phyloP scores from a whole-genome alignment of 2,888 invertebrate species.

The Bombylius discolor region DNA sequence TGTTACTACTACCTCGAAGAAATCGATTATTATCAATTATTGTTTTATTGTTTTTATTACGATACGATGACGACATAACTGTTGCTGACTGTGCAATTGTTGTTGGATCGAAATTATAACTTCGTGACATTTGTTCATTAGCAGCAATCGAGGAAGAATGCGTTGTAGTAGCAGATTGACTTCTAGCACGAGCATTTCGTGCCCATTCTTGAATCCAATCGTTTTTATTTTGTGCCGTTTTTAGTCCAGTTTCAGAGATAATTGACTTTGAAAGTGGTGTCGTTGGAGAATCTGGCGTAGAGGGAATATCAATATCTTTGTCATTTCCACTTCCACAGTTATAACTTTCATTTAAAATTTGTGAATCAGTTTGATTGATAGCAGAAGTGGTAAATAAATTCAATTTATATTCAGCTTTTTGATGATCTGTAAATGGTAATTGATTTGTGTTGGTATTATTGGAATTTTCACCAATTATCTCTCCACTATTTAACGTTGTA shows the following conservation, averaged over 20 bases:
- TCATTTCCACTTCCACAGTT: not conserved
- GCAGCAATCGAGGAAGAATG: conserved; percentile 10
- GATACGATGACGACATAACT: not conserved
- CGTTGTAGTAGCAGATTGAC: conserved; percentile 21
- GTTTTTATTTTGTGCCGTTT: conserved; percentile 33
- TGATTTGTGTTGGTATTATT: not conserved
- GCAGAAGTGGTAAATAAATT: conserved; percentile 26
- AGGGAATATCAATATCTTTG: conserved; percentile 12
- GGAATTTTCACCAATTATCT: not conserved
- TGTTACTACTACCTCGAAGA: not conserved
- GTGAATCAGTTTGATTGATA: conserved; percentile 22
- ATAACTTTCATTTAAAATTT: conserved; percentile 5
- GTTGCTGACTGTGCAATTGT: not conserved
- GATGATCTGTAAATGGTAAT: conserved; percentile 27
- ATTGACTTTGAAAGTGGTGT: conserved; percentile 3
- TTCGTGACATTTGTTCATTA: conserved; percentile 29
- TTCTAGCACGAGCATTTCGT: conserved; percentile 41
- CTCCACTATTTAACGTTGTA: not conserved
- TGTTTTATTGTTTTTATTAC: conserved; percentile 23
- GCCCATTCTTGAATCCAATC: conserved; percentile 55
- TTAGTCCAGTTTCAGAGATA: conserved; percentile 17
- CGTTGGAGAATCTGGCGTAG: conserved; percentile 26
- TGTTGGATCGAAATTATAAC: conserved; percentile 27
- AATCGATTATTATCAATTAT: conserved; percentile 27
- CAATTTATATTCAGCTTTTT: conserved; percentile 34